phyloP scores from a whole-genome alignment of 2,113 vertebrate species.

The Pollimyrus isidori region DNA sequence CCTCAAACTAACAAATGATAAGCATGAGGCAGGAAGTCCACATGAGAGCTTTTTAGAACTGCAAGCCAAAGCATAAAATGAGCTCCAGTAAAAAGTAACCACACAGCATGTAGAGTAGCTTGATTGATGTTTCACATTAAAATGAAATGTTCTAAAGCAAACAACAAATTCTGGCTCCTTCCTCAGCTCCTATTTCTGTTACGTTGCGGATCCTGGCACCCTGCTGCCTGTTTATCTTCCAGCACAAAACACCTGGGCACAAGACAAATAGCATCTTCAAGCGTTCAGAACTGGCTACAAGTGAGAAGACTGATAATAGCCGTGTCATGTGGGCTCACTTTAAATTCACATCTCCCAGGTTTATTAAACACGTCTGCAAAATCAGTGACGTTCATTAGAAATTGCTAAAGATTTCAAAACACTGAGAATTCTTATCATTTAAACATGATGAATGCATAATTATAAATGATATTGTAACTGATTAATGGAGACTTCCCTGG shows the following conservation, averaged over 20 bases:
- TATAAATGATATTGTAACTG: not conserved
- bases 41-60: constrained; percentile 51
- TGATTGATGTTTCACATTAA: constrained; percentile 55
- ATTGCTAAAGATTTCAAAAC: not conserved
- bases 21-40: constrained; percentile 49
- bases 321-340: constrained; percentile 45
- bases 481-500: not conserved
- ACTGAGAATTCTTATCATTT: not conserved
- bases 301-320: constrained; percentile 53
- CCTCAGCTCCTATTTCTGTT: constrained; percentile 18
- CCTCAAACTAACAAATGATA: constrained; percentile 54
- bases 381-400: constrained; percentile 2
- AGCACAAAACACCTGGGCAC: constrained; percentile 27
- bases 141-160: constrained; percentile 28
- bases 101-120: constrained; percentile 28
- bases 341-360: constrained; percentile 41
- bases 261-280: constrained; percentile 52
- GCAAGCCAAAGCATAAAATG: constrained; percentile 52
- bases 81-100: constrained; percentile 46
- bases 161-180: constrained; percentile 35
- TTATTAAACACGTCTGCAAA: constrained; percentile 50
- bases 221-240: constrained; percentile 17
- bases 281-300: constrained; percentile 50
- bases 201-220: constrained; percentile 5
- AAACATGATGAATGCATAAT: not conserved